These are phyloP conservation scores for Oncorhynchus gorbuscha DNA, from an alignment of 2,113 vertebrate genomes.

Conservation along the genomic window DNA sequence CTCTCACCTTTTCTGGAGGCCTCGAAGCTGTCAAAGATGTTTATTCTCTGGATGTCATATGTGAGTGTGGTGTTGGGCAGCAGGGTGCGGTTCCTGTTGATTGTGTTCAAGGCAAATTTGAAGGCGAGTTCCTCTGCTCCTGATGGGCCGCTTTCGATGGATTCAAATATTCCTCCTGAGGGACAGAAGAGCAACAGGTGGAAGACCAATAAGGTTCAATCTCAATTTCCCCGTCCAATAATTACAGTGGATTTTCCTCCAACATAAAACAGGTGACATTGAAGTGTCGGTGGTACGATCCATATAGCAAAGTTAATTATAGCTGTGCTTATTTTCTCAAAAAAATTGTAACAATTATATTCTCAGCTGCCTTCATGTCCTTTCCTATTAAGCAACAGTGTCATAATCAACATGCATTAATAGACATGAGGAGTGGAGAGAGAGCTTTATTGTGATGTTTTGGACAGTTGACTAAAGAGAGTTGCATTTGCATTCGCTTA, in stretches of 20 bases:
- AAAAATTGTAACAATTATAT: background rate
- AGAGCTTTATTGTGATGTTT: background rate
- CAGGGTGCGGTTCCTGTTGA: constrained; percentile 98
- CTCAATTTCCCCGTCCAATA: constrained; percentile 14
- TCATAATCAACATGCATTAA: background rate
- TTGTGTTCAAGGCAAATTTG: constrained; percentile 98
- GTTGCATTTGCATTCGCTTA: constrained; percentile 5
- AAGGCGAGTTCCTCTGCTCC: constrained; percentile 98
- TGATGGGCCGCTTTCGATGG: constrained; percentile 94
- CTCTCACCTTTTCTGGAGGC: constrained; percentile 95
- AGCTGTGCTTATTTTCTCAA: background rate
- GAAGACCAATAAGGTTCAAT: constrained; percentile 7
- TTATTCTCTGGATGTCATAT: constrained; percentile 99
- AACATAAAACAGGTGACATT: constrained; percentile 23
- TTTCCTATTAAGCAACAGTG: background rate
- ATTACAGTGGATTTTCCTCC: constrained; percentile 32
- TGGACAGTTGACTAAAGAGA: background rate
- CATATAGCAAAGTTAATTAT: constrained; percentile 35
- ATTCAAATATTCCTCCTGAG: constrained; percentile 97
- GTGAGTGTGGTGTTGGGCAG: constrained; percentile 96
- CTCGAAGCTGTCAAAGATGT: constrained; percentile 98
- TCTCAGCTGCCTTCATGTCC: background rate
- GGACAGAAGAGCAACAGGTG: background rate
- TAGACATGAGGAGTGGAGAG: background rate
- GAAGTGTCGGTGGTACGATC: constrained; percentile 15